Conservation (phyloP, 2,888 invertebrate species). For the Ditylenchus weischeri region DNA sequence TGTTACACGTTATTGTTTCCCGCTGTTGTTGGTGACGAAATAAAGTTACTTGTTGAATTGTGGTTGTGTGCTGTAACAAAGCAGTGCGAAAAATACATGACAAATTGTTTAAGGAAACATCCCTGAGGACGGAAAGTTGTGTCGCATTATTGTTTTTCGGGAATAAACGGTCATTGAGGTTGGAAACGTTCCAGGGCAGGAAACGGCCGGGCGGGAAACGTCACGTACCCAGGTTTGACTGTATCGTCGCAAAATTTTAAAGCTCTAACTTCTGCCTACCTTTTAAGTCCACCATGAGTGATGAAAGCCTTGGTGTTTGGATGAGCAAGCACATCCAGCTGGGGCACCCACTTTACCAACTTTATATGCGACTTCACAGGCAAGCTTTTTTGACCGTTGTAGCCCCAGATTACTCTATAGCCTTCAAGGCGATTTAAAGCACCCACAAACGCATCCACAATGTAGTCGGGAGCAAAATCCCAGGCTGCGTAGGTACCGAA, state of each 20-base stretch:
- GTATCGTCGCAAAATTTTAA: background rate
- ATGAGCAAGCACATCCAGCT: slow-evolving; percentile 35
- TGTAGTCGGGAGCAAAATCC: slow-evolving; percentile 28
- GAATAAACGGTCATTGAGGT: no score
- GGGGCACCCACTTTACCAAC: slow-evolving; percentile 37
- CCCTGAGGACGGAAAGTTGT: no score
- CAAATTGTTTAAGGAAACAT: no score
- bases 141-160: no score
- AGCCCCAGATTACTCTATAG: slow-evolving; percentile 34
- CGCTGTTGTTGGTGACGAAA: no score
- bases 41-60: no score
- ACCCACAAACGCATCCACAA: slow-evolving; percentile 22
- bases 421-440: slow-evolving; percentile 26
- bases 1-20: no score
- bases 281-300: slow-evolving; percentile 43
- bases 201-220: no score
- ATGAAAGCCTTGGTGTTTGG: slow-evolving; percentile 32
- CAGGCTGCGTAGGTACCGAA: slow-evolving; percentile 32
- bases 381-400: slow-evolving; percentile 26
- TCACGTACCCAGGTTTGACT: no score
- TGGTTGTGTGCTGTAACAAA: no score
- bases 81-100: no score
- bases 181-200: no score
- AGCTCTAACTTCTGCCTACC: slow-evolving; percentile 7
- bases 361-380: slow-evolving; percentile 23